Conservation (phyloP, 2,797 vertebrate genomes). For the Megalops cyprinoides region DNA sequence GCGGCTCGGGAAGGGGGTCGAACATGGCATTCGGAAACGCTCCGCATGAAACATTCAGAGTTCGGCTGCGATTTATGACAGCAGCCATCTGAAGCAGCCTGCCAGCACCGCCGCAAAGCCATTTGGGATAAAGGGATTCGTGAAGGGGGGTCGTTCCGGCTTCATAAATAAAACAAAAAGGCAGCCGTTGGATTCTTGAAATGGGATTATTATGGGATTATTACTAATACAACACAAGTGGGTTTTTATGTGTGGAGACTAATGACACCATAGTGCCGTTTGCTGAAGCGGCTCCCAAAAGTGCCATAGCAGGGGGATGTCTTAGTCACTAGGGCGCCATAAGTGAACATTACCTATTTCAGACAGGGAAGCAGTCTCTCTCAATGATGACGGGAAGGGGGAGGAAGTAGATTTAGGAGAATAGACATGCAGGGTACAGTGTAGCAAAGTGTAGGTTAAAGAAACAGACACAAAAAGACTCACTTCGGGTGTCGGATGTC, state of each 20-base stretch:
- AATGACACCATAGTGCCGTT: neutral
- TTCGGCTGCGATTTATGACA: neutral
- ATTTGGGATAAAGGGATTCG: neutral
- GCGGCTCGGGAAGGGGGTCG: neutral
- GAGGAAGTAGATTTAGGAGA: neutral
- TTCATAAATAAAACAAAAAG: neutral
- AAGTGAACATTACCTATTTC: neutral
- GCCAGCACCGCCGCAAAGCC: no score
- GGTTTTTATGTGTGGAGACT: neutral
- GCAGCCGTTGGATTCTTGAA: neutral
- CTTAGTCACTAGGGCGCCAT: neutral
- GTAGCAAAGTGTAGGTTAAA: conserved; percentile 37
- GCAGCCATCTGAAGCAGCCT: neutral
- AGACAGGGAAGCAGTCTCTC: neutral
- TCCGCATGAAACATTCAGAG: neutral
- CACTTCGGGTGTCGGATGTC: conserved; percentile 94
- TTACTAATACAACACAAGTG: neutral
- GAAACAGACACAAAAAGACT: conserved; percentile 58
- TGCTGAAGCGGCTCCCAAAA: neutral
- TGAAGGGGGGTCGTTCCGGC: neutral
- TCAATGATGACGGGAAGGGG: neutral
- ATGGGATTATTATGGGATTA: neutral
- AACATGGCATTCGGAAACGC: no score
- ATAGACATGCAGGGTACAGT: neutral
- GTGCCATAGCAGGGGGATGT: neutral